Conservation (phyloP, 2,797 vertebrate species). For the Peromyscus attwateri region DNA sequence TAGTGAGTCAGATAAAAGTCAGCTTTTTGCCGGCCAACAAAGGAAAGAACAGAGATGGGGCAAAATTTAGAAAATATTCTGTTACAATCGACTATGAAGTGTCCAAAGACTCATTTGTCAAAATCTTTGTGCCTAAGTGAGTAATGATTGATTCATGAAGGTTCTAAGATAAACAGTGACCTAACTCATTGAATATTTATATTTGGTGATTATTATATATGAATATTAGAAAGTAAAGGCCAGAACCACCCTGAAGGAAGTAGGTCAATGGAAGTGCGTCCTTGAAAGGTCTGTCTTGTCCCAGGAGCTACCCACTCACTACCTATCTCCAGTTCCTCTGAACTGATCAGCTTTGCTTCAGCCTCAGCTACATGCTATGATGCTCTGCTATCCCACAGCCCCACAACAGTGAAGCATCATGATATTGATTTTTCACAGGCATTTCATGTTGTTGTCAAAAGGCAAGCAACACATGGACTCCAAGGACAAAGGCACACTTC, state of each 20-base stretch:
- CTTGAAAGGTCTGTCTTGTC: neutral
- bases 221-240: neutral
- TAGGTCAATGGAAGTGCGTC: neutral
- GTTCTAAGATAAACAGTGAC: neutral
- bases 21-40: neutral
- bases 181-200: neutral
- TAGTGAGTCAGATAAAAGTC: neutral
- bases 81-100: neutral
- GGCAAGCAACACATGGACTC: neutral
- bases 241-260: neutral
- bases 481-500: neutral
- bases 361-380: no score
- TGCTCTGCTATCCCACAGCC: neutral
- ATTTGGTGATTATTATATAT: neutral
- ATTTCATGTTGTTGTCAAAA: neutral
- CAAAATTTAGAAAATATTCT: neutral
- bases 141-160: neutral
- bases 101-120: neutral
- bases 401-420: neutral
- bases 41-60: neutral
- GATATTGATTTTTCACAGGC: neutral
- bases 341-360: no score
- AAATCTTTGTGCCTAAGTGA: neutral
- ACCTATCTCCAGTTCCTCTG: neutral
- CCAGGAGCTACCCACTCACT: neutral